A percentile compares a stretch with the other conserved stretches of the same genome.
Evolutionary conservation across 2,888 invertebrate genomes (phyloP).

Genomic region (Agrotis exclamationis): DNA sequence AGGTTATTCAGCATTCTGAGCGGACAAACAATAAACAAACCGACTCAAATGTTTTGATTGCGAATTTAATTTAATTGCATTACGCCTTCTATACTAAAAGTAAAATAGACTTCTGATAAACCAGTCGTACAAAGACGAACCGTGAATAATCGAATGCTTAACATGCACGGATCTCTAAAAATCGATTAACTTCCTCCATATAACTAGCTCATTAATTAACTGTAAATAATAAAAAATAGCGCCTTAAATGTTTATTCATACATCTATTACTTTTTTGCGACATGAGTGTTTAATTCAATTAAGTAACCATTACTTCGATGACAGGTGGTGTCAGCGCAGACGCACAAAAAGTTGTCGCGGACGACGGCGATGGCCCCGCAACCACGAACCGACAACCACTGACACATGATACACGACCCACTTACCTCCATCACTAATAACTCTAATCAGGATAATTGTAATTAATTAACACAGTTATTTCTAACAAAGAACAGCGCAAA

Average conservation of each 20-base stretch:
- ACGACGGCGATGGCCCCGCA: slow-evolving; percentile 64
- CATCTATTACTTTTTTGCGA: slow-evolving; percentile 63
- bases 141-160: slow-evolving; percentile 24
- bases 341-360: slow-evolving; percentile 80
- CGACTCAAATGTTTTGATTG: slow-evolving; percentile 36
- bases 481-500: slow-evolving; percentile 76
- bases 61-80: slow-evolving; percentile 31
- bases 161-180: slow-evolving; percentile 33
- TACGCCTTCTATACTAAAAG: slow-evolving; percentile 36
- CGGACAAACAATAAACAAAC: slow-evolving; percentile 26
- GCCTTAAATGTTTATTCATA: slow-evolving; percentile 56
- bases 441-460: slow-evolving; percentile 83
- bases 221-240: slow-evolving; percentile 37
- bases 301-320: slow-evolving; percentile 78
- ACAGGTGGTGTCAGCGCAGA: slow-evolving; percentile 80
- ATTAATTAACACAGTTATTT: slow-evolving; percentile 86
- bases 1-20: slow-evolving; percentile 14
- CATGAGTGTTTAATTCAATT: slow-evolving; percentile 83
- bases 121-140: slow-evolving; percentile 13
- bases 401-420: slow-evolving; percentile 78
- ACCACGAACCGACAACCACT: slow-evolving; percentile 60
- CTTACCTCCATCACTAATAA: slow-evolving; percentile 79
- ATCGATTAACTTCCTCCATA: slow-evolving; percentile 42
- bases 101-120: slow-evolving; percentile 43
- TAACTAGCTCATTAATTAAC: slow-evolving; percentile 53